Percentiles rank a stretch among this genome's conserved stretches.
Conservation (phyloP, 2,797 vertebrate genomes). For the Apogon hyalosoma region DNA sequence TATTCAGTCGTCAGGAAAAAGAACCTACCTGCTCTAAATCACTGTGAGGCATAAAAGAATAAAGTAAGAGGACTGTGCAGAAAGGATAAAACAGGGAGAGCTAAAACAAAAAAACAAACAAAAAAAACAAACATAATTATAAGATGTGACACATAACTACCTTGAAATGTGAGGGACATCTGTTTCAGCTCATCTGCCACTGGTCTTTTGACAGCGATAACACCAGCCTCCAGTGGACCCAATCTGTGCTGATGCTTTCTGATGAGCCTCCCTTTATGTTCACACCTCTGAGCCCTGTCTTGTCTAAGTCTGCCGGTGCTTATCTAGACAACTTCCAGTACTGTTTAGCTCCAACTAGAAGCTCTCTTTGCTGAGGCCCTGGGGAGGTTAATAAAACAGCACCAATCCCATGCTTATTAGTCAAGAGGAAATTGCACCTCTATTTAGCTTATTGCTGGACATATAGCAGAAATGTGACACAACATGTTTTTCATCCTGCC, state of each 20-base stretch:
- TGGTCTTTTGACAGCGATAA: constrained; percentile 11
- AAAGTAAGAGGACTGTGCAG: background rate
- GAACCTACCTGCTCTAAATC: constrained; percentile 45
- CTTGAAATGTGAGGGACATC: too few species aligned
- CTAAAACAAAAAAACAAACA: constrained; percentile 1
- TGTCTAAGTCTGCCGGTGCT: constrained; percentile 27
- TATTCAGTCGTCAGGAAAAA: constrained; percentile 38
- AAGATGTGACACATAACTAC: constrained; percentile 4
- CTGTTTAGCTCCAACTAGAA: constrained; percentile 25
- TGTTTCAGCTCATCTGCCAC: too few species aligned
- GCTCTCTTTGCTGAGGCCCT: constrained; percentile 43
- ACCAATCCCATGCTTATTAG: constrained; percentile 82
- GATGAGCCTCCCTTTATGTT: constrained; percentile 16
- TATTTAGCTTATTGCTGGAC: constrained; percentile 83
- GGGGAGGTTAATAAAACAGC: constrained; percentile 75
- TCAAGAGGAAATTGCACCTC: constrained; percentile 85
- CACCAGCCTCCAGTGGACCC: constrained; percentile 10
- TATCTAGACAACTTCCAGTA: constrained; percentile 50
- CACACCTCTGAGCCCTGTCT: constrained; percentile 26
- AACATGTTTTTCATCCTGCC: constrained; percentile 66
- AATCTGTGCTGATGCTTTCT: constrained; percentile 28
- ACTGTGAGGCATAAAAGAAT: constrained; percentile 51
- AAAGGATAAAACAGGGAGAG: constrained; percentile 8
- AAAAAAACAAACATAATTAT: too few species aligned
- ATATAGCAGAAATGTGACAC: constrained; percentile 72